Evolutionary conservation across 1,140 invertebrate genomes (phyloP).

Genomic region (Ostrea denselamellosa): DNA sequence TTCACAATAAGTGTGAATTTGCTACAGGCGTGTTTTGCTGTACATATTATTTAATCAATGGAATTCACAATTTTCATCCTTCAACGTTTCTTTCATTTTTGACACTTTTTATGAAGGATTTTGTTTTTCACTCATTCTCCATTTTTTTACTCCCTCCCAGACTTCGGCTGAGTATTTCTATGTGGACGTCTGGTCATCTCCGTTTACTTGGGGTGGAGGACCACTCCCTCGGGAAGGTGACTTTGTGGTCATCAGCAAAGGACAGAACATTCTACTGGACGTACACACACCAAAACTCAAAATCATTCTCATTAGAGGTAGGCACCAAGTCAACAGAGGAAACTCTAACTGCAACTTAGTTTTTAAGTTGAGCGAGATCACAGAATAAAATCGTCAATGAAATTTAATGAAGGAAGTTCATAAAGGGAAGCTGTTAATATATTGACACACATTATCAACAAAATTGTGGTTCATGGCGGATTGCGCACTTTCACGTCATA

Average conservation of each 20-base stretch:
- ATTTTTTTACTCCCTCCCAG: conserved; percentile 48
- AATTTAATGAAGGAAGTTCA: no score
- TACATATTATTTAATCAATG: no score
- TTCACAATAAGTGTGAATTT: no score
- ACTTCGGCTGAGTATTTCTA: conserved; percentile 66
- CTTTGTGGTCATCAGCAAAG: conserved; percentile 71
- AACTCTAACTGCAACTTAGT: neutral
- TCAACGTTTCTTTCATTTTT: no score
- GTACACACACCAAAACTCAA: conserved; percentile 70
- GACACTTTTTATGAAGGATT: no score
- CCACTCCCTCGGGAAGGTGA: conserved; percentile 70
- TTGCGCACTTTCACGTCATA: no score
- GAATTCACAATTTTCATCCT: no score
- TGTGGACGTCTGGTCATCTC: conserved; percentile 73
- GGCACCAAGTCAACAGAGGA: neutral
- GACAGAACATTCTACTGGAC: conserved; percentile 73
- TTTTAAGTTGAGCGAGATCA: neutral
- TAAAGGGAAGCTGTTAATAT: no score
- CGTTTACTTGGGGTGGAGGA: conserved; percentile 71
- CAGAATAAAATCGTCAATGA: no score
- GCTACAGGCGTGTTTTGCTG: no score
- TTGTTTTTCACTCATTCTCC: neutral
- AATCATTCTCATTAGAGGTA: conserved; percentile 67
- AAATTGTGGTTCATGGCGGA: no score
- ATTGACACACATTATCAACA: no score